A percentile compares a stretch with the other conserved stretches of the same genome.
phyloP scores from a whole-genome alignment of 1,140 invertebrate species.

The Lethocerus indicus region DNA sequence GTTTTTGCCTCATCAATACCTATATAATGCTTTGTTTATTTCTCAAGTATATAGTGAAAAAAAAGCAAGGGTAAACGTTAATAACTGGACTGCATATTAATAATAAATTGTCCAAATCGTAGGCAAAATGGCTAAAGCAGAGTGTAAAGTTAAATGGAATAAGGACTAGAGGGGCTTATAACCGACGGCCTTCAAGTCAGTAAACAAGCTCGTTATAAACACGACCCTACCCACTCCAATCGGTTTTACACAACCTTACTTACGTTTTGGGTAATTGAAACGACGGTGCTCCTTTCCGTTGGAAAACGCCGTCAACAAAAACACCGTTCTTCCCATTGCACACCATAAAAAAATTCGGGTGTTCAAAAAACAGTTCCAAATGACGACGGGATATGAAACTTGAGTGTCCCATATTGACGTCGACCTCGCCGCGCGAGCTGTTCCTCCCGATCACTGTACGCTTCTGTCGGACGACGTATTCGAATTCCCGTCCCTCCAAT shows the following conservation, averaged over 20 bases:
- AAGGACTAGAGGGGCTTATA: too few species aligned
- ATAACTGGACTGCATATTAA: too few species aligned
- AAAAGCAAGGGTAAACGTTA: too few species aligned
- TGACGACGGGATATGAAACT: conserved; percentile 92
- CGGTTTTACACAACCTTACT: conserved; percentile 30
- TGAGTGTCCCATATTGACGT: conserved; percentile 96
- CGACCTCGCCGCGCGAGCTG: conserved; percentile 88
- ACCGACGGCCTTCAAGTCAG: conserved; percentile 17
- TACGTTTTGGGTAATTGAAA: conserved; percentile 82
- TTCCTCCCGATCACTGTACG: conserved; percentile 85
- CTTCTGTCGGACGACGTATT: conserved; percentile 79
- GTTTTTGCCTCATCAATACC: too few species aligned
- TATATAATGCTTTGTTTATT: too few species aligned
- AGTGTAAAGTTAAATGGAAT: too few species aligned
- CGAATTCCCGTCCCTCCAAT: conserved; percentile 82
- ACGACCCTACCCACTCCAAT: conserved; percentile 13
- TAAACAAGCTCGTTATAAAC: conserved; percentile 19
- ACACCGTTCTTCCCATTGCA: conserved; percentile 97
- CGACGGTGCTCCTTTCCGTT: conserved; percentile 78
- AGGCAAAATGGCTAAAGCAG: too few species aligned
- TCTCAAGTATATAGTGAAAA: too few species aligned
- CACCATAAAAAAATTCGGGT: conserved; percentile 82
- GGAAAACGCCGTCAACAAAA: conserved; percentile 92
- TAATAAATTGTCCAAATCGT: too few species aligned
- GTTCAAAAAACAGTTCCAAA: conserved; percentile 85